Evolutionary conservation across 2,888 invertebrate genomes (phyloP), one percentile per base, ranked within the genome.

Genomic region (Galerucella calmariensis): DNA sequence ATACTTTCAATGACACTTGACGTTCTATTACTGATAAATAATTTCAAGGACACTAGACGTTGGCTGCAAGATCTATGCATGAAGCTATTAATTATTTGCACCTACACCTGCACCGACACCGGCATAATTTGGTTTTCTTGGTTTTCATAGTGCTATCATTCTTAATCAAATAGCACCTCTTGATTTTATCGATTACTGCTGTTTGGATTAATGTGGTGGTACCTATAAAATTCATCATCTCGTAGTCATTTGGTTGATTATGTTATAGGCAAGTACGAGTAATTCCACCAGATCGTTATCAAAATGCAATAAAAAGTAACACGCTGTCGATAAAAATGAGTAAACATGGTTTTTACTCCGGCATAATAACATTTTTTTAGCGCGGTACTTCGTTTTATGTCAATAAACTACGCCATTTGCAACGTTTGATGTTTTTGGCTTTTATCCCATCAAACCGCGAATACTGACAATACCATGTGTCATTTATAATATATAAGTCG

Each of bases 41-140:
- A 35, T 61, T 61, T 48, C 35, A 51, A 24, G 27, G 48, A 66
- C 12, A 48, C 67, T 67, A 41, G 16, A 12, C 44, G 41, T 44
- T 65, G n/a, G 10, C 20, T 11, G 51, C 46, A 66, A 41, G 24
- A 46, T 69, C 69, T 69, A 62, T 69, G 69, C 69, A 69, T 69
- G 69, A 58, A 44, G 69, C 69, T 69, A 58, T 68, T 68, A 59
- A 48, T 48, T 53, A 48, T 14, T 44, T 35, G 62, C 69, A 69
- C 63, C 46, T 48, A 69, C 48, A 69, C 48, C 46, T 69, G 69
- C 69, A 69, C 69, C 63, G 12, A 16, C 62, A 51, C 44, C 48
- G 10, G 62, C 69, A 62, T 69, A 46, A 27, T 46, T 61, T 69
- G 63, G 61, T 62, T 63, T 56, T 56, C n/a, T n/a, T 56, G 56